Evolutionary conservation across 2,797 vertebrate genomes (phyloP), one percentile per base, ranked within the genome.

Genomic region (Decapterus maruadsi): DNA sequence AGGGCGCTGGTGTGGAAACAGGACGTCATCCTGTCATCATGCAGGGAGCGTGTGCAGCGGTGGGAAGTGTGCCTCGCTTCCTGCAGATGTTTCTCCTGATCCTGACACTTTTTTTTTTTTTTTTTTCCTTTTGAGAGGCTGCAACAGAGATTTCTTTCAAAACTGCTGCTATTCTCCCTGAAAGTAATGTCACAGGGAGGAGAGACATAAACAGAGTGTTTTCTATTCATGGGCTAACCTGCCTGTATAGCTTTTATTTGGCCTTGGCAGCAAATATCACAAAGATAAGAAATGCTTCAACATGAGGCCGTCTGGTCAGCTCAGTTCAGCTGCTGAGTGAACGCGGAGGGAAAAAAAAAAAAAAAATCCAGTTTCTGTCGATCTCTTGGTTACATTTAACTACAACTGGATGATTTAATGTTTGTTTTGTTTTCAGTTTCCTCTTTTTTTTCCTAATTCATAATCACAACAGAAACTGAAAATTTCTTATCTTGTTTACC

Each of bases 221-320:
- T 78, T 80, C 83, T 88, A 73, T 91, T 89, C 81, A 87, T 51
- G 68, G 67, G 55, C 75, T 57, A 65, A 75, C 72, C 81, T 60
- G 64, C 58, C 71, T 22, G 16, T 64, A 59, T 38, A 48, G 72
- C 75, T 83, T 68, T 56, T 60, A 82, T 83, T 72, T 69, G 81
- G 74, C 84, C 87, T 86, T 82, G 81, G 63, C 51, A 20, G 53
- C 45, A 55, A 82, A 81, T 55, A 77, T 77, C 75, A 84, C 58
- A 63, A 78, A 81, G 72, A 79, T 74, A 43, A 84, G 67, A 81
- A 78, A 82, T 1, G n/a, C 65, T 80, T 73, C 31, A 48, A 43
- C 68, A 12, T 13, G 58, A 58, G 77, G 48, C 68, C 38, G 13
- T 62, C 64, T 74, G 84, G 74, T 73, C 75, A 75, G 68, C 56